phyloP scores from a whole-genome alignment of 2,888 invertebrate species.

The Ptychoptera albimana region DNA sequence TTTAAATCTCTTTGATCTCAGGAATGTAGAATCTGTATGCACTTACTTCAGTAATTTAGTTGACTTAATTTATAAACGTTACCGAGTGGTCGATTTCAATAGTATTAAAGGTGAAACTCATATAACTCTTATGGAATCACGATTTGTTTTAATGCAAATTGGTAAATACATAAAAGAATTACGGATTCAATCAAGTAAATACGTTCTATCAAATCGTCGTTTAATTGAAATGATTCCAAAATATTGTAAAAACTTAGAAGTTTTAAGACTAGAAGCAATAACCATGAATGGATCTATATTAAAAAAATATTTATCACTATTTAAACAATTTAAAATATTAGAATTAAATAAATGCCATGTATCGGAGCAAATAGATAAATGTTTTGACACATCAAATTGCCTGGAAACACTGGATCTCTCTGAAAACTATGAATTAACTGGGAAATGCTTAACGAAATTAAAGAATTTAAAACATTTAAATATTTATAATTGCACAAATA shows the following conservation, averaged over 20 bases:
- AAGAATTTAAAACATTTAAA: neutral
- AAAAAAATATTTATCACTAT: neutral
- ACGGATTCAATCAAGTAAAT: neutral
- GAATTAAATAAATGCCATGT: conserved; percentile 1
- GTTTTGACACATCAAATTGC: neutral
- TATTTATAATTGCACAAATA: conserved; percentile 1
- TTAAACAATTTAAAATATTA: neutral
- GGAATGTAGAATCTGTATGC: neutral
- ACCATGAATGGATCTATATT: neutral
- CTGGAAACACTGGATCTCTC: neutral
- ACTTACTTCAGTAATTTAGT: neutral
- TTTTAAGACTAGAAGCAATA: neutral
- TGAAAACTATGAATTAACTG: conserved; percentile 1
- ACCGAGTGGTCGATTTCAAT: neutral
- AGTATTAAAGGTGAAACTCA: neutral
- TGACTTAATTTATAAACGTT: neutral
- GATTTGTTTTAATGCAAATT: neutral
- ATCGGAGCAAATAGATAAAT: neutral
- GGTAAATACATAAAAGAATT: neutral
- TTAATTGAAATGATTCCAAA: neutral
- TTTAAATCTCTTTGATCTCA: neutral
- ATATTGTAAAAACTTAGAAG: neutral
- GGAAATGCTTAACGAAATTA: neutral
- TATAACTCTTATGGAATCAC: neutral
- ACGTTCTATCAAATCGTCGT: neutral